These are phyloP conservation scores for Ataeniobius toweri DNA, from an alignment of 2,797 vertebrate species.

Conservation along the genomic window DNA sequence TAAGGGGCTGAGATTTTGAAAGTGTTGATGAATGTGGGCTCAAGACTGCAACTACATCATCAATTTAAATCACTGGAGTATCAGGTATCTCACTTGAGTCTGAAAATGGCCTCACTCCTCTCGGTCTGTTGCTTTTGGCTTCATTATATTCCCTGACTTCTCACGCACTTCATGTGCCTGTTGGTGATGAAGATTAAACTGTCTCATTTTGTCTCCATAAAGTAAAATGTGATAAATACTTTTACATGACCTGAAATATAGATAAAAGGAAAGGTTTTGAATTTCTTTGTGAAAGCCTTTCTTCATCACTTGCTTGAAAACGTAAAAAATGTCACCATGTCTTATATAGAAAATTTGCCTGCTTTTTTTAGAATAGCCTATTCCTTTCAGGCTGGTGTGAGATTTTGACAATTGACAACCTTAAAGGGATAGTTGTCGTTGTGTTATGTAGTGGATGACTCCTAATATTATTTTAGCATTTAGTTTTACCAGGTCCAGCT, in stretches of 20 bases:
- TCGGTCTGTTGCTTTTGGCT: slow-evolving; percentile 1
- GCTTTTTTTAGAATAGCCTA: not conserved
- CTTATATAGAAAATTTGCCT: not conserved
- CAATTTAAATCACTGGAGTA: slow-evolving; percentile 24
- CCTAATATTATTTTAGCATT: not conserved
- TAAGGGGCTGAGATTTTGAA: slow-evolving; percentile 20
- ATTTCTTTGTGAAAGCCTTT: not conserved
- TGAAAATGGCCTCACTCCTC: not conserved
- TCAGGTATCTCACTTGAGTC: slow-evolving; percentile 23
- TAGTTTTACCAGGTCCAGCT: not conserved
- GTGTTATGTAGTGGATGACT: not conserved
- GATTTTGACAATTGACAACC: not conserved
- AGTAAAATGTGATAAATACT: not conserved
- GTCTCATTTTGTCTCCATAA: not conserved
- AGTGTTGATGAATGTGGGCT: slow-evolving; percentile 26
- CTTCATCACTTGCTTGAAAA: not conserved
- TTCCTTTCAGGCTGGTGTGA: not conserved
- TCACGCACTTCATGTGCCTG: slow-evolving; percentile 17
- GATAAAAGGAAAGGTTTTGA: not conserved
- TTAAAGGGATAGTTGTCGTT: not conserved
- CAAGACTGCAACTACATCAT: slow-evolving; percentile 14
- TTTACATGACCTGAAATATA: not conserved
- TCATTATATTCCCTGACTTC: not conserved
- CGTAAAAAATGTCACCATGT: not conserved
- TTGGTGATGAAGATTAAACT: not conserved